Percentiles rank a stretch among this genome's conserved stretches.
phyloP scores from a whole-genome alignment of 2,797 vertebrate species.

The Sarcoramphus papa region DNA sequence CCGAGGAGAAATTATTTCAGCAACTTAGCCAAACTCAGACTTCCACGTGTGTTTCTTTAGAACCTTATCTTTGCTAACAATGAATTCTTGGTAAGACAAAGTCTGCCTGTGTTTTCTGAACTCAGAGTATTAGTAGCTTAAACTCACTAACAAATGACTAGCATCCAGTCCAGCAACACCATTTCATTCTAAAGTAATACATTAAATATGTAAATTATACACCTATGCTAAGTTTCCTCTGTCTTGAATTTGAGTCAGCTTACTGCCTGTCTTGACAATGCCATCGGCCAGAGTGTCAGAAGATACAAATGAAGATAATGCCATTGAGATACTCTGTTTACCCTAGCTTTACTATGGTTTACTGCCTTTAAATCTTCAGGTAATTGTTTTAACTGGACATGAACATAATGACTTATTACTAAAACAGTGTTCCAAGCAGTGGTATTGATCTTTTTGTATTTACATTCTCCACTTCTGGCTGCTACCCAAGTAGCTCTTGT shows the following conservation, averaged over 20 bases:
- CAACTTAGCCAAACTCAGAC: background rate
- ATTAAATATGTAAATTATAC: background rate
- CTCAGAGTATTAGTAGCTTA: background rate
- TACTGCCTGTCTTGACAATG: background rate
- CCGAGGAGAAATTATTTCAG: background rate
- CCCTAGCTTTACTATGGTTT: background rate
- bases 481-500: background rate
- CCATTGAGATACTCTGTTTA: background rate
- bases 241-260: background rate
- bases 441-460: background rate
- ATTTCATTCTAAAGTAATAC: background rate
- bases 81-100: background rate
- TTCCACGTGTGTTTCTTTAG: background rate
- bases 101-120: background rate
- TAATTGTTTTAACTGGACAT: background rate
- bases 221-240: background rate
- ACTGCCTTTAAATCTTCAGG: background rate
- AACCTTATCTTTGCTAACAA: background rate
- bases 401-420: background rate
- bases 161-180: background rate
- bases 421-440: background rate
- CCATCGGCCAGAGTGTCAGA: background rate
- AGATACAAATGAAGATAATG: background rate
- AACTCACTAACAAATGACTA: background rate
- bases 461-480: background rate